Conservation (phyloP, 2,113 vertebrate species). For the Amphilophus citrinellus region DNA sequence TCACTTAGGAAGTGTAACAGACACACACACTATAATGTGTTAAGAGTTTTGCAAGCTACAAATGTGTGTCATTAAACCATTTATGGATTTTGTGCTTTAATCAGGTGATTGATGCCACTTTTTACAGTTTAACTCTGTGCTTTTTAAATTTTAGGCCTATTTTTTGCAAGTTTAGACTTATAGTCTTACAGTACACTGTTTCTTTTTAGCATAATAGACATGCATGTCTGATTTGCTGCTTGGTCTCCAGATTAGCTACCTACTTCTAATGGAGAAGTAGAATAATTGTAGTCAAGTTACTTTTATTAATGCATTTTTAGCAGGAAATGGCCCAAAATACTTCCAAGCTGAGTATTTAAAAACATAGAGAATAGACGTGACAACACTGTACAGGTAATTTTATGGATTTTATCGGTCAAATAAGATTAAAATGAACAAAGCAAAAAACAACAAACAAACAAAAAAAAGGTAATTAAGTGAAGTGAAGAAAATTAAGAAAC, state of each 20-base stretch:
- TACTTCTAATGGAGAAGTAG: background rate
- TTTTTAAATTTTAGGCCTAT: background rate
- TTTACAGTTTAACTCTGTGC: background rate
- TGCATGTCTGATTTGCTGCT: background rate
- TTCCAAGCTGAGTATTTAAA: background rate
- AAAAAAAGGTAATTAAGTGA: background rate
- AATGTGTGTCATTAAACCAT: constrained; percentile 3
- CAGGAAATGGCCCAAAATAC: background rate
- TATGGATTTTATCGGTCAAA: no score
- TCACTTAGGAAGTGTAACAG: constrained; percentile 1
- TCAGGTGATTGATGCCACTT: background rate
- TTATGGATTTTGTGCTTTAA: background rate
- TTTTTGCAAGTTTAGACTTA: background rate
- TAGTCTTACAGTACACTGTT: background rate
- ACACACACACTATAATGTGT: background rate
- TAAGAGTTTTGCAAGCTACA: background rate
- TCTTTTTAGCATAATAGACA: background rate
- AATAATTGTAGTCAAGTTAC: background rate
- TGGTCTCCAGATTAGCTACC: background rate
- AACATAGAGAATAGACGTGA: background rate
- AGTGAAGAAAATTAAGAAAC: background rate
- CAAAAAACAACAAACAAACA: no score
- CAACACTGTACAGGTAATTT: no score
- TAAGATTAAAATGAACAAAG: no score
- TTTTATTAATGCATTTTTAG: background rate